These are phyloP conservation scores for Cebidichthys violaceus DNA, from an alignment of 2,113 vertebrate genomes.

Conservation along the genomic window DNA sequence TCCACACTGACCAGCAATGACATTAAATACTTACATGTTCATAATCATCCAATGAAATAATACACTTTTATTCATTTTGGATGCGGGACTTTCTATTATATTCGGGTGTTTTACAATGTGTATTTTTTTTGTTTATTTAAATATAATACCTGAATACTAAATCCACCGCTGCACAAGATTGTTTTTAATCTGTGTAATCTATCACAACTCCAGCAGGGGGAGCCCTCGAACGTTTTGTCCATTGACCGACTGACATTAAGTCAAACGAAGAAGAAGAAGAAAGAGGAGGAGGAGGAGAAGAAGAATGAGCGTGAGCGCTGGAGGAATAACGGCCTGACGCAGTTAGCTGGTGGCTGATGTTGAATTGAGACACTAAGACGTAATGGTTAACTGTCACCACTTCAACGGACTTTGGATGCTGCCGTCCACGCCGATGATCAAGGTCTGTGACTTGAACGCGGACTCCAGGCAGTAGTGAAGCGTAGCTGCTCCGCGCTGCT, in stretches of 20 bases:
- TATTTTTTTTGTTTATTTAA: neutral
- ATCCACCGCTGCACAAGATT: neutral
- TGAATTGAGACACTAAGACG: neutral
- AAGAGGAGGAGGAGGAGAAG: conserved; percentile 4
- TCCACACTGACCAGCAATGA: neutral
- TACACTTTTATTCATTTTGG: neutral
- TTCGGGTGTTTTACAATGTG: neutral
- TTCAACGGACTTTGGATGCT: conserved; percentile 71
- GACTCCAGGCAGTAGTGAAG: neutral
- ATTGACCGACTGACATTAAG: neutral
- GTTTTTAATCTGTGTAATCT: neutral
- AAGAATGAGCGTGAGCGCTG: neutral
- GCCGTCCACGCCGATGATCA: conserved; percentile 12
- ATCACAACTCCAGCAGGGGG: conserved; percentile 22
- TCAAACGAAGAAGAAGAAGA: conserved; percentile 13
- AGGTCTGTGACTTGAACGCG: conserved; percentile 11
- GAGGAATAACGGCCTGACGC: conserved; percentile 51
- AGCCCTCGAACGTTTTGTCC: neutral
- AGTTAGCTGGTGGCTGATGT: conserved; percentile 7
- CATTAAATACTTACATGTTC: neutral
- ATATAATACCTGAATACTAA: neutral
- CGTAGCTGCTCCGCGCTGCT: neutral
- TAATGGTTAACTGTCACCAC: conserved; percentile 60
- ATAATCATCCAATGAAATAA: neutral
- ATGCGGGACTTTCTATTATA: neutral